phyloP scores from a whole-genome alignment of 2,797 vertebrate genomes.

The Tinamus major region DNA sequence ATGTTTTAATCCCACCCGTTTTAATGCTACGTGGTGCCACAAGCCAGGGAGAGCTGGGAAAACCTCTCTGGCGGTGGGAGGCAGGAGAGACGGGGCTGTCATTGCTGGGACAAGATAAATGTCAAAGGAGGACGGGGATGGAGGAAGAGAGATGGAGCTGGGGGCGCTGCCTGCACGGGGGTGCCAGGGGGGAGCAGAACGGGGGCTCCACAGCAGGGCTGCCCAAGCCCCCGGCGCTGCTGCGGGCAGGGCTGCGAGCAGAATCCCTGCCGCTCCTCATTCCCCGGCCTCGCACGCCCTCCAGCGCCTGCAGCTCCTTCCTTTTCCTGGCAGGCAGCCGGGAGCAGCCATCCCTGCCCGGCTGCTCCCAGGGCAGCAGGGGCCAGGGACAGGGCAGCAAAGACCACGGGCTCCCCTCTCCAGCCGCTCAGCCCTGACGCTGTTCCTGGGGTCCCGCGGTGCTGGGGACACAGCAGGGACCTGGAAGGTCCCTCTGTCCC shows the following conservation, averaged over 20 bases:
- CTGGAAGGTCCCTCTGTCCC: no score
- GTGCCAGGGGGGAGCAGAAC: background rate
- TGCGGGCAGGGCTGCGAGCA: background rate
- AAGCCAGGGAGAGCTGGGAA: background rate
- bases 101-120: background rate
- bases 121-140: rapidly evolving
- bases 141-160: rapidly evolving
- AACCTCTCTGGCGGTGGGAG: background rate
- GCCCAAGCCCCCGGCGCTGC: background rate
- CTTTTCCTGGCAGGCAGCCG: background rate
- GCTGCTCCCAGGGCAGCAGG: background rate
- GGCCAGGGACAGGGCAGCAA: rapidly evolving
- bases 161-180: background rate
- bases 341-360: background rate
- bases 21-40: background rate
- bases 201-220: background rate
- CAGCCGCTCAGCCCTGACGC: background rate
- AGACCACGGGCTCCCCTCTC: background rate
- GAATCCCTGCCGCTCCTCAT: background rate
- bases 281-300: background rate
- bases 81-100: background rate
- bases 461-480: rapidly evolving
- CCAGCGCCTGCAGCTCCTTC: background rate
- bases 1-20: background rate
- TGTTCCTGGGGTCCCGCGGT: background rate